Conservation (phyloP, 2,888 invertebrate species). For the Brachyptera risi region DNA sequence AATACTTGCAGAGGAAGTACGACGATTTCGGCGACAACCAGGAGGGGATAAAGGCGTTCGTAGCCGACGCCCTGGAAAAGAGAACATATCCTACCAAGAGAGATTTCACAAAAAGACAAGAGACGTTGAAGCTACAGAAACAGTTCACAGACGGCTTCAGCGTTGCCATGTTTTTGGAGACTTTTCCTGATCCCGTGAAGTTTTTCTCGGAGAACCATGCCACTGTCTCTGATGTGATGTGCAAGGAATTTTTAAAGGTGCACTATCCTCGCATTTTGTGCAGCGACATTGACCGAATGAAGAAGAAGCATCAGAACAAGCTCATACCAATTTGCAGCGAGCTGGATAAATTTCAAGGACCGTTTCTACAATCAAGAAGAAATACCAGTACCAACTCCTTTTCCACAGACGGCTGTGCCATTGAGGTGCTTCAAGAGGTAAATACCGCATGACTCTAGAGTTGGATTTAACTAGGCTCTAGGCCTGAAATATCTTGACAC, state of each 20-base stretch:
- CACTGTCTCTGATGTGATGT: too few relatives aligned
- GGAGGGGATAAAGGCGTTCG: not conserved
- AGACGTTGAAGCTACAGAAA: not conserved
- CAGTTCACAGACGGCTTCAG: not conserved
- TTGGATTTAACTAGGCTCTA: too few relatives aligned
- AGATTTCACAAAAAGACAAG: not conserved
- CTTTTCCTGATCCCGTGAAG: not conserved
- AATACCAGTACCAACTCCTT: too few relatives aligned
- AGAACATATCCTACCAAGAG: not conserved
- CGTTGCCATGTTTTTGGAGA: not conserved
- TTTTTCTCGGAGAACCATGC: not conserved
- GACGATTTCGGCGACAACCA: not conserved
- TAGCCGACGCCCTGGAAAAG: not conserved
- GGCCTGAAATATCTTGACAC: too few relatives aligned
- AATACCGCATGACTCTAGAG: too few relatives aligned
- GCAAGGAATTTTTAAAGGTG: too few relatives aligned
- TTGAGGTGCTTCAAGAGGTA: too few relatives aligned
- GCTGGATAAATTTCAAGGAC: not conserved
- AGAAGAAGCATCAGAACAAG: not conserved
- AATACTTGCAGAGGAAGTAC: not conserved
- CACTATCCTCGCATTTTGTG: too few relatives aligned
- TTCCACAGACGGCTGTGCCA: too few relatives aligned
- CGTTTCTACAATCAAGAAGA: too few relatives aligned
- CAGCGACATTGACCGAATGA: too few relatives aligned
- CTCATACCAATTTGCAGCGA: not conserved